Percentiles rank a stretch among this genome's conserved stretches.
Conservation (phyloP, 2,888 invertebrate species). For the Drosophila gaucha region DNA sequence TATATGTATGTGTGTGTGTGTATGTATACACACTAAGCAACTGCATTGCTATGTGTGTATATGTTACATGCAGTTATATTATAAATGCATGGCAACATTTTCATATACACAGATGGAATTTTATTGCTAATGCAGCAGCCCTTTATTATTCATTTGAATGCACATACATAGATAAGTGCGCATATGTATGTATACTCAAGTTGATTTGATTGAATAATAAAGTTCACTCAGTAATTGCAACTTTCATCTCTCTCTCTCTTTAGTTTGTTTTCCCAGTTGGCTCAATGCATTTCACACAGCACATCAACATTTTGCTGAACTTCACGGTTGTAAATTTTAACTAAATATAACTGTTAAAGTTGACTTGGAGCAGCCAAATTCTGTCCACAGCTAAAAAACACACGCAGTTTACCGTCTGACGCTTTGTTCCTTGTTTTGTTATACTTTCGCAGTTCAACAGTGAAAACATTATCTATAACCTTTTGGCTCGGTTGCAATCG, state of each 20-base stretch:
- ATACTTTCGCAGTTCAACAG: slow-evolving; percentile 75
- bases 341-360: slow-evolving; percentile 71
- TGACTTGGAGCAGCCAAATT: slow-evolving; percentile 51
- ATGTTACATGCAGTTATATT: too few relatives aligned
- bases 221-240: slow-evolving; percentile 9
- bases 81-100: too few relatives aligned
- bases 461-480: slow-evolving; percentile 82
- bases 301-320: slow-evolving; percentile 53
- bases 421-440: slow-evolving; percentile 74
- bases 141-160: neutral
- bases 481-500: slow-evolving; percentile 41
- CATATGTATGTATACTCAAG: neutral
- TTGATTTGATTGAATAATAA: neutral
- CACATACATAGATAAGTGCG: neutral
- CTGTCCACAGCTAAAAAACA: slow-evolving; percentile 58
- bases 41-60: neutral
- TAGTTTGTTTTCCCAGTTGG: slow-evolving; percentile 22
- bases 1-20: slow-evolving; percentile 1
- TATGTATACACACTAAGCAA: neutral
- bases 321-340: slow-evolving; percentile 70
- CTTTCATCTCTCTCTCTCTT: slow-evolving; percentile 37
- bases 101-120: too few relatives aligned
- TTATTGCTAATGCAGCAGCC: slow-evolving; percentile 5
- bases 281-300: slow-evolving; percentile 29
- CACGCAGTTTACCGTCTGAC: slow-evolving; percentile 74